Evolutionary conservation across 2,888 invertebrate genomes (phyloP), one percentile per base, ranked within the genome.

Genomic region (Oscheius sp.): DNA sequence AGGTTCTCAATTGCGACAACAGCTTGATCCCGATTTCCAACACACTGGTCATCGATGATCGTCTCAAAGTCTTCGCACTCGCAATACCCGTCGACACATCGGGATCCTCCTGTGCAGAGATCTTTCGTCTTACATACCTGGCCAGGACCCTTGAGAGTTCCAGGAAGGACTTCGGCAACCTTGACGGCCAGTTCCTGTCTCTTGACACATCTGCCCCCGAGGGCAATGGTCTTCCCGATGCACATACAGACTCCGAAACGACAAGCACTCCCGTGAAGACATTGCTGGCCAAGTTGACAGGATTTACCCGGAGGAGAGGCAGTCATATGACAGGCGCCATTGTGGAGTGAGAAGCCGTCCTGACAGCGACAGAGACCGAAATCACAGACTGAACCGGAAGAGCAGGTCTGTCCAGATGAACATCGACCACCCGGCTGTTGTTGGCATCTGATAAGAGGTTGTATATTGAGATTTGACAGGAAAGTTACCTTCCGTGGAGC

Each of bases 211-310:
- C 79, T 53, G 2, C 82, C 84, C 9, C 79, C 73, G 0, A 80
- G 75, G 1, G 77, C 75, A 48, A 78, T 66, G 47, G 80, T 76
- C 10, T 80, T 85, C 2, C 78, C 76, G 9, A 78, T 74, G 47
- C 87, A 87, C 75, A 84, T 80, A 71, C 88, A 88, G 37, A 81
- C 76, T 5, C 87, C 87, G 71, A 85, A 85, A 7, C 84, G 78
- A 68, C 89, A 89, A 1, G 75, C 76, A 13, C 81, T 79, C 29
- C 86, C 88, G 29, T 82, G 79, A 32, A 78, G 62, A 73, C 88
- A 88, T 35, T 70, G 68, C 63, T 88, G 82, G 1, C 87, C 87
- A 4, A 78, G 55, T 48, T 80, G 82, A 70, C 88, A 88, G 10
- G 76, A 77, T 70, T 84, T 78, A 37, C 88, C 87, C 9, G 86